Conservation (phyloP, 1,140 invertebrate genomes). For the Zophobas atratus region DNA sequence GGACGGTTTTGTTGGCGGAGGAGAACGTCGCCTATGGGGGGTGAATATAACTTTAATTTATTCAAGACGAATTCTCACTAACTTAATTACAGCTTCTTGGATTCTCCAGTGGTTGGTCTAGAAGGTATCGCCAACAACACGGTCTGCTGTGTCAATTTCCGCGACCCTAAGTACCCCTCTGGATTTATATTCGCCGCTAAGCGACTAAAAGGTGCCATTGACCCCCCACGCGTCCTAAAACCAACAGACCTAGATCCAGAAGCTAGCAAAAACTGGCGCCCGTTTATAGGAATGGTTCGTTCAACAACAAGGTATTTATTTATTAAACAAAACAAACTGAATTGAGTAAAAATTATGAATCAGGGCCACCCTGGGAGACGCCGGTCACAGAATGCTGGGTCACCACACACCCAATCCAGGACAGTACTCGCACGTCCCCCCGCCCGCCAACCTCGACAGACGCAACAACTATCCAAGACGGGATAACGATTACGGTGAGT, state of each 20-base stretch:
- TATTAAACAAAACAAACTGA: background rate
- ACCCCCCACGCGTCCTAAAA: constrained; percentile 85
- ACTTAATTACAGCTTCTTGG: constrained; percentile 70
- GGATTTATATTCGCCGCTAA: constrained; percentile 86
- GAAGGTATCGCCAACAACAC: constrained; percentile 73
- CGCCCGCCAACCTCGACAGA: constrained; percentile 55
- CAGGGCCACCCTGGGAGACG: constrained; percentile 75
- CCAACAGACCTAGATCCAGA: constrained; percentile 82
- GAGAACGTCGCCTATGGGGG: constrained; percentile 78
- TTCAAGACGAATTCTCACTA: too few relatives aligned
- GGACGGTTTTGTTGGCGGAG: constrained; percentile 79
- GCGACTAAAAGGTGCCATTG: constrained; percentile 77
- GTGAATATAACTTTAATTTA: constrained; percentile 65
- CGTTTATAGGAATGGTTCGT: constrained; percentile 76
- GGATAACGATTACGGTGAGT: constrained; percentile 21
- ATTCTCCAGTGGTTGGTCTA: constrained; percentile 81
- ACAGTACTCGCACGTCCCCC: constrained; percentile 59
- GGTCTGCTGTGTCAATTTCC: constrained; percentile 80
- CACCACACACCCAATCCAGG: constrained; percentile 59
- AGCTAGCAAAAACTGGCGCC: constrained; percentile 79
- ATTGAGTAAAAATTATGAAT: constrained; percentile 22
- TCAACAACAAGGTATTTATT: constrained; percentile 60
- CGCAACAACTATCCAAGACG: constrained; percentile 50
- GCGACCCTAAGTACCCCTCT: constrained; percentile 85
- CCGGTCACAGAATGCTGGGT: constrained; percentile 80